Conservation (phyloP, 2,113 vertebrate species). For the Protomyctophum bolini region DNA sequence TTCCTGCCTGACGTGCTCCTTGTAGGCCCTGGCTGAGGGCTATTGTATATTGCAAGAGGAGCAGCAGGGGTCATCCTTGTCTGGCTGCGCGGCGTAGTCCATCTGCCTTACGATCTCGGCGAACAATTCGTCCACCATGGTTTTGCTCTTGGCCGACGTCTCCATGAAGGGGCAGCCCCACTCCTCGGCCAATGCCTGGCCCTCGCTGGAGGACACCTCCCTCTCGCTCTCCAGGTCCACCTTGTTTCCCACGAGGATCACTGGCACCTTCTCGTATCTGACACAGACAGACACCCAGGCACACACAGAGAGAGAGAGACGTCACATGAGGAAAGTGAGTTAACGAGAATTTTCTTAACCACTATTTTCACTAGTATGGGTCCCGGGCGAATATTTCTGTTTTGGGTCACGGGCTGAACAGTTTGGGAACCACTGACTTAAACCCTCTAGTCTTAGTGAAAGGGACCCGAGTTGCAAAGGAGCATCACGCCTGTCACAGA, state of each 20-base stretch:
- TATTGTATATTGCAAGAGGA: constrained; percentile 99
- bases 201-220: constrained; percentile 93
- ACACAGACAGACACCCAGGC: constrained; percentile 8
- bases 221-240: constrained; percentile 98
- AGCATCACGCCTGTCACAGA: too few relatives aligned
- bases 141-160: constrained; percentile 99
- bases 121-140: constrained; percentile 99
- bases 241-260: constrained; percentile 98
- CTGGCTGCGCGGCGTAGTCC: constrained; percentile 98
- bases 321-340: too few relatives aligned
- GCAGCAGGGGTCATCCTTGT: constrained; percentile 98
- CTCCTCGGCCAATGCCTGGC: constrained; percentile 95
- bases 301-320: too few relatives aligned
- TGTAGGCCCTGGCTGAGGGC: constrained; percentile 53
- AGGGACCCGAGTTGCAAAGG: too few relatives aligned
- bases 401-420: too few relatives aligned
- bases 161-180: constrained; percentile 99
- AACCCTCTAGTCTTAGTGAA: too few relatives aligned
- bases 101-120: constrained; percentile 99
- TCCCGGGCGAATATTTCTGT: too few relatives aligned
- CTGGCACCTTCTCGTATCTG: constrained; percentile 98
- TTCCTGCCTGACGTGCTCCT: constrained; percentile 28
- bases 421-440: too few relatives aligned
- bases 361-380: too few relatives aligned
- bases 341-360: too few relatives aligned